These are phyloP conservation scores for Scelioninae gen. 2 DNA, from an alignment of 2,888 invertebrate genomes.

Conservation along the genomic window DNA sequence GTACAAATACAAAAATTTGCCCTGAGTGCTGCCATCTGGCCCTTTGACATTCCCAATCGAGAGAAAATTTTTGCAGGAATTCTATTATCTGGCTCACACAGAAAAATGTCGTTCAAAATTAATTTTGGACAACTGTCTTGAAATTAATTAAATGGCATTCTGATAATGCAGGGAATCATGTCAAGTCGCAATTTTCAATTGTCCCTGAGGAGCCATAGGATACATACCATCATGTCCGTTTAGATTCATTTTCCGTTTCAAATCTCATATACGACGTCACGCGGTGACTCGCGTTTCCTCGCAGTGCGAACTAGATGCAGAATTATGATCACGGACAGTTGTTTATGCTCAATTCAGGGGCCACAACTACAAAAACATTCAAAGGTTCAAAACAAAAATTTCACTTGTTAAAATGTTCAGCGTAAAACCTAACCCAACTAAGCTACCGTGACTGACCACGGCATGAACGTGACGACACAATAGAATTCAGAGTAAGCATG, in stretches of 20 bases:
- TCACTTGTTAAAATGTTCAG: conserved; percentile 81
- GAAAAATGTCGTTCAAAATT: too few relatives aligned
- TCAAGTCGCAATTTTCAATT: too few relatives aligned
- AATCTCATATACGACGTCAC: conserved; percentile 75
- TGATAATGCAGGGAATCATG: too few relatives aligned
- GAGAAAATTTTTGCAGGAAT: too few relatives aligned
- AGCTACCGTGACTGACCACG: conserved; percentile 78
- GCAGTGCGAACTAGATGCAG: conserved; percentile 64
- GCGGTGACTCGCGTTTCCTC: conserved; percentile 70
- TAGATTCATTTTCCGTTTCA: conserved; percentile 88
- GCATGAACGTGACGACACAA: conserved; percentile 65
- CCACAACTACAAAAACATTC: conserved; percentile 77
- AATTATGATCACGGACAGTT: conserved; percentile 67
- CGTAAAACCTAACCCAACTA: conserved; percentile 85
- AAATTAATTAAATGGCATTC: too few relatives aligned
- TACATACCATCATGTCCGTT: conserved; percentile 96
- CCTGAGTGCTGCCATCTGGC: conserved; percentile 74
- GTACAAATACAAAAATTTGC: conserved; percentile 64
- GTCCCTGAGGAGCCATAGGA: conserved; percentile 66
- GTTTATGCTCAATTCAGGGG: conserved; percentile 78
- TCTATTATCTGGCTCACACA: not conserved
- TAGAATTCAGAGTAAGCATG: conserved; percentile 62
- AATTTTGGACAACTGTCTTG: too few relatives aligned
- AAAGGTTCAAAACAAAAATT: conserved; percentile 80
- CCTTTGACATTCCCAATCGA: conserved; percentile 70